Conservation (phyloP, 2,888 invertebrate species). For the Drosophila neutralis region DNA sequence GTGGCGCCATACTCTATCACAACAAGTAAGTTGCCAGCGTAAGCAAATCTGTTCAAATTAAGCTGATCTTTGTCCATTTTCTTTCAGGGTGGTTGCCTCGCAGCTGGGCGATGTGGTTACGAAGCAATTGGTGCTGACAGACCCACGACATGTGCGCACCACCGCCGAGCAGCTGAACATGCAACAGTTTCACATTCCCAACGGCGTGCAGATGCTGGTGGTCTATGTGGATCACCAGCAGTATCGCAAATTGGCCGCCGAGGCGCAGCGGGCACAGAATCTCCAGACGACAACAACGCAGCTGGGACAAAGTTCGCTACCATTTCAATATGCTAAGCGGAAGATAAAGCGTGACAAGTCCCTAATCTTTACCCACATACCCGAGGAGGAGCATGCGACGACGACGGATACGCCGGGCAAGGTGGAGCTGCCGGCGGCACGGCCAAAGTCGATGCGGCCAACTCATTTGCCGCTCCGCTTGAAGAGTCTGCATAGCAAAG, state of each 20-base stretch:
- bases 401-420: background rate
- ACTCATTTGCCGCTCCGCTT: constrained; percentile 87
- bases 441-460: constrained; percentile 85
- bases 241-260: constrained; percentile 86
- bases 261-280: constrained; percentile 85
- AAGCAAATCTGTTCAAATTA: fast-evolving
- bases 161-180: constrained; percentile 89
- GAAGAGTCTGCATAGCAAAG: constrained; percentile 84
- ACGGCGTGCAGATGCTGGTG: constrained; percentile 92
- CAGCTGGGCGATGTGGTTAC: constrained; percentile 91
- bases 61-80: background rate
- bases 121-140: constrained; percentile 92
- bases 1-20: constrained; percentile 94
- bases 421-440: constrained; percentile 47
- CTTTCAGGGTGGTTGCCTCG: constrained; percentile 90
- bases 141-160: constrained; percentile 93
- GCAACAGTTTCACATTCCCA: constrained; percentile 90
- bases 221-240: constrained; percentile 90
- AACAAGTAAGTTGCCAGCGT: constrained; percentile 89
- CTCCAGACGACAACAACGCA: constrained; percentile 79
- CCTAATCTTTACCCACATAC: constrained; percentile 92
- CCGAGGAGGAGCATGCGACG: constrained; percentile 87
- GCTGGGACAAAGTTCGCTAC: constrained; percentile 71
- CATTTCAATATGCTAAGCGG: constrained; percentile 83
- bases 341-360: constrained; percentile 92